These are phyloP conservation scores for Paramuricea clavata DNA, from an alignment of 92 coral and sea anemone genomes.

Conservation along the genomic window DNA sequence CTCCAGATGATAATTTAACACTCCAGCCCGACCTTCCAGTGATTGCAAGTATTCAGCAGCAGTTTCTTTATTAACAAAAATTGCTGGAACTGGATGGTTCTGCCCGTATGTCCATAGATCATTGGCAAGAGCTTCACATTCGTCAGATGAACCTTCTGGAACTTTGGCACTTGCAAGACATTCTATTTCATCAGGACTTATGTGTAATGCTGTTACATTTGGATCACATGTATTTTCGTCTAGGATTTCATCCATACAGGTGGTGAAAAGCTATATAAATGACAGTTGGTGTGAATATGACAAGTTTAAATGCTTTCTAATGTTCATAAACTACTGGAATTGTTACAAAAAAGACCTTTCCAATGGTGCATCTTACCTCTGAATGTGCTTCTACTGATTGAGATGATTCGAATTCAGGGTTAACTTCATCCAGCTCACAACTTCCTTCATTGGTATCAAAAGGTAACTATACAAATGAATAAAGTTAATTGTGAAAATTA, in stretches of 20 bases:
- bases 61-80: neutral
- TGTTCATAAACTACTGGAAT: no score
- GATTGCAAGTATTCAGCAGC: conserved; percentile 3
- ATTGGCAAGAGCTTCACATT: conserved; percentile 10
- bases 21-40: conserved; percentile 29
- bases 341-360: no score
- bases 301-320: no score
- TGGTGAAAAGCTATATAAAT: neutral
- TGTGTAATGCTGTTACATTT: neutral
- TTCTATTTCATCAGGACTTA: conserved; percentile 9
- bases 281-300: no score
- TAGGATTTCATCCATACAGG: neutral
- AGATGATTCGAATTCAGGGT: no score
- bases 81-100: conserved; percentile 7
- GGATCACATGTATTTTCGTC: neutral
- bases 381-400: no score
- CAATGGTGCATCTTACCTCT: no score
- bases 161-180: conserved; percentile 12
- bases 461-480: no score
- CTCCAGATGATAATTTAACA: neutral
- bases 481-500: no score
- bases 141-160: conserved; percentile 20
- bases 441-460: no score
- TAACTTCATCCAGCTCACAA: no score
- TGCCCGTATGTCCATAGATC: conserved; percentile 5